These are phyloP conservation scores for Alfaro cultratus DNA, from an alignment of 2,797 vertebrate genomes.

Conservation along the genomic window DNA sequence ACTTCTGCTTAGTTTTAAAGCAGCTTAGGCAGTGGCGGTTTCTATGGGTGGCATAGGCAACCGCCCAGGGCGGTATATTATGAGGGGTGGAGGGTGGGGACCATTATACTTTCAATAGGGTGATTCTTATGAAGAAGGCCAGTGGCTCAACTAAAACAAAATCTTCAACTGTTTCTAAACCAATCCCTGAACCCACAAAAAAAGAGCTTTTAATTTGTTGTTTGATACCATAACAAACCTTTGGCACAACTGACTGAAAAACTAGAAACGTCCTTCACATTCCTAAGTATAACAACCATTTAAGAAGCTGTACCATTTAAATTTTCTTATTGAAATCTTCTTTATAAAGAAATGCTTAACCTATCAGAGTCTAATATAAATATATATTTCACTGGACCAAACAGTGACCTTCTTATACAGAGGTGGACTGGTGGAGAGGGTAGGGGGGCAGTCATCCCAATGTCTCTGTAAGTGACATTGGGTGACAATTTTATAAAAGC, in stretches of 20 bases:
- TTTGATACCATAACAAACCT: constrained; percentile 11
- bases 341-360: neutral
- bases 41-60: too few relatives aligned
- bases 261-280: neutral
- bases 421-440: too few relatives aligned
- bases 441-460: too few relatives aligned
- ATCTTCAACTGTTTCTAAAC: constrained; percentile 26
- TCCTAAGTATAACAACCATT: neutral
- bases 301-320: neutral
- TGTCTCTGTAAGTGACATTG: too few relatives aligned
- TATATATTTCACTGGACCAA: neutral
- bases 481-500: too few relatives aligned
- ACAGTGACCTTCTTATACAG: neutral
- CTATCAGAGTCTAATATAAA: neutral
- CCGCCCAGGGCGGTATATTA: too few relatives aligned
- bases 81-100: too few relatives aligned
- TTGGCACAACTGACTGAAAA: neutral
- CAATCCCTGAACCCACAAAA: neutral
- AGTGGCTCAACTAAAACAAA: constrained; percentile 35
- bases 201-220: neutral
- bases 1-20: constrained; percentile 23
- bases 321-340: too few relatives aligned
- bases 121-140: constrained; percentile 33
- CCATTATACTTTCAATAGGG: constrained; percentile 9
- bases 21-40: constrained; percentile 15